Percentiles rank a stretch among this genome's conserved stretches.
Evolutionary conservation across 1,140 invertebrate genomes (phyloP).

Genomic region (Carposina sasakii): DNA sequence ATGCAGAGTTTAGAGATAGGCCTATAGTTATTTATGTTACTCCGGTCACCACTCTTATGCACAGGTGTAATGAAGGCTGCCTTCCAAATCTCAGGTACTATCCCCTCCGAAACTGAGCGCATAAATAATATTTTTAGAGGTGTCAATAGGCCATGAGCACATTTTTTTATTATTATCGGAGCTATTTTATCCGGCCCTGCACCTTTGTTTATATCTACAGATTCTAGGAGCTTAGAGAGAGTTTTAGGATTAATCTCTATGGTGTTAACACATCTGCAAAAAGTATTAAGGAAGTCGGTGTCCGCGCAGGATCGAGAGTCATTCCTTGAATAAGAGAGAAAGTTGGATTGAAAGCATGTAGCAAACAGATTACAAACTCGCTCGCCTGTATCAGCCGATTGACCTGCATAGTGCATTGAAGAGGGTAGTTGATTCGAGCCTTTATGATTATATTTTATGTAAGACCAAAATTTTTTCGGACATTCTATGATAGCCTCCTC

Average conservation of each 20-base stretch:
- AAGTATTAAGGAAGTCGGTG: background rate
- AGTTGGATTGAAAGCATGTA: conserved; percentile 16
- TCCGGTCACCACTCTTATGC: conserved; percentile 21
- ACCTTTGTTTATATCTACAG: background rate
- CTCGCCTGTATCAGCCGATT: conserved; percentile 5
- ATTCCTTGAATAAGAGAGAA: too few relatives aligned
- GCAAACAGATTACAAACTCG: conserved; percentile 20
- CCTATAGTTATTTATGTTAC: conserved; percentile 20
- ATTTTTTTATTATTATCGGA: conserved; percentile 24
- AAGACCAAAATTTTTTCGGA: conserved; percentile 22
- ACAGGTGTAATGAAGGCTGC: conserved; percentile 25
- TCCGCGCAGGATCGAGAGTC: background rate
- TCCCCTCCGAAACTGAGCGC: too few relatives aligned
- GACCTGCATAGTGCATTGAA: conserved; percentile 9
- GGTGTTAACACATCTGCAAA: background rate
- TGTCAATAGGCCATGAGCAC: conserved; percentile 11
- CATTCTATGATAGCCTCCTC: conserved; percentile 15
- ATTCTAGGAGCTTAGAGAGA: background rate
- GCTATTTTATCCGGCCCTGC: conserved; percentile 18
- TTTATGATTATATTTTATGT: conserved; percentile 10
- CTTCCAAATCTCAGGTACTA: conserved; percentile 29
- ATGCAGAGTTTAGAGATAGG: conserved; percentile 26
- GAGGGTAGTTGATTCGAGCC: too few relatives aligned
- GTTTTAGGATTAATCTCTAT: background rate
- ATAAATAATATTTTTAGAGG: too few relatives aligned